phyloP scores from a whole-genome alignment of 2,888 invertebrate genomes.

The Alloscopus bannaensis region DNA sequence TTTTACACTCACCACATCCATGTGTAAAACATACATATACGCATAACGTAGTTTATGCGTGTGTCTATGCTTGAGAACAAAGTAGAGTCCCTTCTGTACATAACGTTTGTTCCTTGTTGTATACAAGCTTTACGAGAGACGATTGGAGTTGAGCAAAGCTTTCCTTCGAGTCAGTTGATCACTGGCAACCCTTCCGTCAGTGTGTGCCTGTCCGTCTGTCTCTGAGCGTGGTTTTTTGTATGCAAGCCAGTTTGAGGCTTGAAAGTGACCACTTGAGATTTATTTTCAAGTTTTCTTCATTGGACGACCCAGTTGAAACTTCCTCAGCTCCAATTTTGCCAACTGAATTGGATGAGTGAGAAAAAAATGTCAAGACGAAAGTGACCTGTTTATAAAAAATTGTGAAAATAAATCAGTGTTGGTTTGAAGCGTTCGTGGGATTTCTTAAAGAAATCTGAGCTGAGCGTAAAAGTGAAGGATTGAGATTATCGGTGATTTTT shows the following conservation, averaged over 20 bases:
- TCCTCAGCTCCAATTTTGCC: slow-evolving; percentile 27
- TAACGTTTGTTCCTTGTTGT: too few relatives aligned
- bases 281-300: slow-evolving; percentile 1
- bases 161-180: slow-evolving; percentile 38
- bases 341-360: slow-evolving; percentile 43
- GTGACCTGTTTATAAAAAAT: too few relatives aligned
- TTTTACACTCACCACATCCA: too few relatives aligned
- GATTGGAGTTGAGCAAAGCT: slow-evolving; percentile 20
- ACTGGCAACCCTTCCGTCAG: slow-evolving; percentile 49
- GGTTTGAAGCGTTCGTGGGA: slow-evolving; percentile 30
- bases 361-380: too few relatives aligned
- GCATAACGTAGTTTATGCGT: background rate
- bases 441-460: slow-evolving; percentile 46
- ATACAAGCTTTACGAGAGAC: too few relatives aligned
- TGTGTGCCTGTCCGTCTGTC: slow-evolving; percentile 35
- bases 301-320: background rate
- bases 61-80: too few relatives aligned
- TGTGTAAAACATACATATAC: too few relatives aligned
- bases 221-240: too few relatives aligned
- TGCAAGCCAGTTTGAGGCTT: background rate
- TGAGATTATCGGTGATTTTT: background rate
- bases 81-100: too few relatives aligned
- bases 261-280: background rate
- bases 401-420: too few relatives aligned
- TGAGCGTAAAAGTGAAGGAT: slow-evolving; percentile 32